A percentile compares a stretch with the other conserved stretches of the same genome.
Evolutionary conservation across 1,140 invertebrate genomes (phyloP).

Genomic region (Danaus plexippus): DNA sequence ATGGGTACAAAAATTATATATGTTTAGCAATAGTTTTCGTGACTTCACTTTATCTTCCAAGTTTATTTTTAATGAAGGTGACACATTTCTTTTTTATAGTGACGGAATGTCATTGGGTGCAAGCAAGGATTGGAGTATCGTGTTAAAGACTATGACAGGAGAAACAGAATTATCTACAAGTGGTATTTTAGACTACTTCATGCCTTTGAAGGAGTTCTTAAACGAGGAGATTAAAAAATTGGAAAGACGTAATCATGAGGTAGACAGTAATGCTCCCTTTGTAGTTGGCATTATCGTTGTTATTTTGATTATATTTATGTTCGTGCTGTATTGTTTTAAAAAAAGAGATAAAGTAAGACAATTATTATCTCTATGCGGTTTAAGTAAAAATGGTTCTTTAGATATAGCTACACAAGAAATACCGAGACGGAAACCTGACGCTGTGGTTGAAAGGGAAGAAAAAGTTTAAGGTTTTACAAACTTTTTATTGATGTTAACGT

Average conservation of each 20-base stretch:
- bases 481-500: too few relatives aligned
- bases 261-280: slow-evolving; percentile 51
- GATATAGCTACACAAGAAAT: slow-evolving; percentile 57
- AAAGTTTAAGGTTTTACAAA: slow-evolving; percentile 34
- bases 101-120: slow-evolving; percentile 74
- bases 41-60: background rate
- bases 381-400: slow-evolving; percentile 62
- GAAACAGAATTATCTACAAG: slow-evolving; percentile 68
- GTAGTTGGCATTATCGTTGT: slow-evolving; percentile 51
- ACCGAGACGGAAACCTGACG: slow-evolving; percentile 40
- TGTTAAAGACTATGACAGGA: slow-evolving; percentile 74
- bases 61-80: slow-evolving; percentile 3
- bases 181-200: slow-evolving; percentile 67
- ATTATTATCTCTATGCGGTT: slow-evolving; percentile 46
- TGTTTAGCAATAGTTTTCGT: too few relatives aligned
- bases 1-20: too few relatives aligned
- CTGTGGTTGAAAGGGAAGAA: slow-evolving; percentile 46
- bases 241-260: slow-evolving; percentile 30
- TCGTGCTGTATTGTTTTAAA: slow-evolving; percentile 53
- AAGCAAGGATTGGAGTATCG: slow-evolving; percentile 76
- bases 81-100: slow-evolving; percentile 40
- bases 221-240: slow-evolving; percentile 47
- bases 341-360: slow-evolving; percentile 40
- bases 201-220: slow-evolving; percentile 50
- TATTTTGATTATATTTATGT: slow-evolving; percentile 43